Percentiles rank a stretch among this genome's conserved stretches.
These are phyloP conservation scores for Galleria mellonella DNA, from an alignment of 1,140 invertebrate genomes.

Conservation along the genomic window DNA sequence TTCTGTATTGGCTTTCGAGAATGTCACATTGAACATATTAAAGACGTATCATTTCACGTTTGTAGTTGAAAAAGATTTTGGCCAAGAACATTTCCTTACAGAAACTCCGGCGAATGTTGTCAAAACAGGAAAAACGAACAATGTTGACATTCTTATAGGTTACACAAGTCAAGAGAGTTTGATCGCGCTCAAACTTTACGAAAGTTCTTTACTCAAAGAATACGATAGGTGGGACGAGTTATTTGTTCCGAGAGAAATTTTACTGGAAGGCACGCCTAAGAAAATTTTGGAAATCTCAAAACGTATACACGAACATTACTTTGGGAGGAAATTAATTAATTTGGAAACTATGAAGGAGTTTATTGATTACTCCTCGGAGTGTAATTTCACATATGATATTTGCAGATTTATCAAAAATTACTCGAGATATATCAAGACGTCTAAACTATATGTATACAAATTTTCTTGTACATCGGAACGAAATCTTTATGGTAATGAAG, in stretches of 20 bases:
- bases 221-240: slow-evolving; percentile 36
- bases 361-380: slow-evolving; percentile 41
- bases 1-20: not conserved
- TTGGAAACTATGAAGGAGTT: slow-evolving; percentile 32
- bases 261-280: slow-evolving; percentile 16
- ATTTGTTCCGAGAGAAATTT: slow-evolving; percentile 31
- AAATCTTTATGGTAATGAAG: not conserved
- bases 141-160: slow-evolving; percentile 27
- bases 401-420: slow-evolving; percentile 8
- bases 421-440: slow-evolving; percentile 9
- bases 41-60: slow-evolving; percentile 6
- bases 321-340: slow-evolving; percentile 17
- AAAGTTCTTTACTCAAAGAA: slow-evolving; percentile 16
- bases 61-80: slow-evolving; percentile 26
- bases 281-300: slow-evolving; percentile 19
- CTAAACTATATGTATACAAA: slow-evolving; percentile 25
- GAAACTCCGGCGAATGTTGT: slow-evolving; percentile 16
- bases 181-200: slow-evolving; percentile 19
- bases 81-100: slow-evolving; percentile 27
- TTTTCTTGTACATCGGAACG: slow-evolving; percentile 22
- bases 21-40: not conserved
- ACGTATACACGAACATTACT: slow-evolving; percentile 62
- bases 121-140: slow-evolving; percentile 21
- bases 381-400: slow-evolving; percentile 10
- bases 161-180: slow-evolving; percentile 64